A percentile compares a stretch with the other conserved stretches of the same genome.
Evolutionary conservation across 2,888 invertebrate species (phyloP).

Genomic region (Belgica antarctica): DNA sequence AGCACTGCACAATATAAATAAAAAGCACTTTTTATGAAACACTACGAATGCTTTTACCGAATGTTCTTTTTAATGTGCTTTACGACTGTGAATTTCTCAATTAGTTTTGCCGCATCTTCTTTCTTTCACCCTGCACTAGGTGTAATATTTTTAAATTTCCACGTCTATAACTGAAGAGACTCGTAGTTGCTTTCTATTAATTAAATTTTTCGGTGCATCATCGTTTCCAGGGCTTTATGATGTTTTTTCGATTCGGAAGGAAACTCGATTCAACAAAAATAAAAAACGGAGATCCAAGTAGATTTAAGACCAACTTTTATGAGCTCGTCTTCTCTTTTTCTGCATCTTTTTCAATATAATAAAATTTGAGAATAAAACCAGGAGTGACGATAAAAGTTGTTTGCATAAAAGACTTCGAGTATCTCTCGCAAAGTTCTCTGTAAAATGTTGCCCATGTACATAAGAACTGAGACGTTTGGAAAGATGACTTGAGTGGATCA

Average conservation of each 20-base stretch:
- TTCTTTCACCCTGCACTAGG: not conserved
- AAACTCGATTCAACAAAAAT: conserved; percentile 10
- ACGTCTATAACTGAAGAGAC: not conserved
- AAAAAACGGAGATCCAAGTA: not conserved
- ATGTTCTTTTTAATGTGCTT: not conserved
- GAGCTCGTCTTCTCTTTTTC: not conserved
- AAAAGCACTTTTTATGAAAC: not conserved
- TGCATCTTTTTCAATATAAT: conserved; percentile 6
- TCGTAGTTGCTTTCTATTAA: not conserved
- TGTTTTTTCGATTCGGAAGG: not conserved
- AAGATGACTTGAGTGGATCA: not conserved
- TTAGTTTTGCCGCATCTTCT: not conserved
- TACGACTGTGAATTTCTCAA: not conserved
- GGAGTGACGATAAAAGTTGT: conserved; percentile 19
- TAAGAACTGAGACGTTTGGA: not conserved
- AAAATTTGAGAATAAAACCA: conserved; percentile 1
- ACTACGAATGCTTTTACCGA: not conserved
- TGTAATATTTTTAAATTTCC: conserved; percentile 1
- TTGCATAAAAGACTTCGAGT: conserved; percentile 7
- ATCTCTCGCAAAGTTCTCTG: not conserved
- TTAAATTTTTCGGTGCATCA: not conserved
- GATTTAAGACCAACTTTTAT: not conserved
- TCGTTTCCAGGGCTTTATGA: not conserved
- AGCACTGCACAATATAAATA: not conserved
- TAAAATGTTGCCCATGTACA: too few relatives aligned